Percentiles rank a stretch among this genome's conserved stretches.
Evolutionary conservation across 2,888 invertebrate genomes (phyloP).

Genomic region (Caenorhabditis imperialis): DNA sequence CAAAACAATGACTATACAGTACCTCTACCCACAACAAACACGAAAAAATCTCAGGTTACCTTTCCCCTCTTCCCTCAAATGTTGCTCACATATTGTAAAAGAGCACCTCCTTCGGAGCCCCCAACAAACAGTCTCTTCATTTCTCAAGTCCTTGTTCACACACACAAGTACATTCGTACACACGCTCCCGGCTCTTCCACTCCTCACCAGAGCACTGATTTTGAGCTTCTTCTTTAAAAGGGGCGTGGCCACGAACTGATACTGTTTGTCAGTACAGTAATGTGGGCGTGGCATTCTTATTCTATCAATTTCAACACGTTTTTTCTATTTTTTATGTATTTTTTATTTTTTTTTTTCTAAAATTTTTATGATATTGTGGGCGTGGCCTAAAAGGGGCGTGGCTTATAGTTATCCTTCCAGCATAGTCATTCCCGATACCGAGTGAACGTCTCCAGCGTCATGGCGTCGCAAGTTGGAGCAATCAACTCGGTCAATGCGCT

Average conservation of each 20-base stretch:
- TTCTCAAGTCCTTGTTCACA: conserved; percentile 37
- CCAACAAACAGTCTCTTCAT: conserved; percentile 24
- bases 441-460: conserved; percentile 15
- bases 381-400: too few relatives aligned
- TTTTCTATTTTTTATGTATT: too few relatives aligned
- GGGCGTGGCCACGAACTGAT: too few relatives aligned
- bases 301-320: too few relatives aligned
- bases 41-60: conserved; percentile 38
- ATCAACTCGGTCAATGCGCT: conserved; percentile 74
- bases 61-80: not conserved
- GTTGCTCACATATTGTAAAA: not conserved
- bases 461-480: conserved; percentile 74
- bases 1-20: too few relatives aligned
- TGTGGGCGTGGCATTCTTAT: too few relatives aligned
- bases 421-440: not conserved
- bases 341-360: too few relatives aligned
- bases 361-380: too few relatives aligned
- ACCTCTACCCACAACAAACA: too few relatives aligned
- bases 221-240: conserved; percentile 10
- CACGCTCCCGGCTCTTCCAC: conserved; percentile 10
- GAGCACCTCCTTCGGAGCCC: conserved; percentile 5
- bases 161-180: conserved; percentile 43
- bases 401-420: not conserved
- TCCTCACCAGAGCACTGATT: conserved; percentile 11
- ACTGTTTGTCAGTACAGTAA: too few relatives aligned